phyloP scores from a whole-genome alignment of 2,113 vertebrate genomes.

The Hoplias malabaricus region DNA sequence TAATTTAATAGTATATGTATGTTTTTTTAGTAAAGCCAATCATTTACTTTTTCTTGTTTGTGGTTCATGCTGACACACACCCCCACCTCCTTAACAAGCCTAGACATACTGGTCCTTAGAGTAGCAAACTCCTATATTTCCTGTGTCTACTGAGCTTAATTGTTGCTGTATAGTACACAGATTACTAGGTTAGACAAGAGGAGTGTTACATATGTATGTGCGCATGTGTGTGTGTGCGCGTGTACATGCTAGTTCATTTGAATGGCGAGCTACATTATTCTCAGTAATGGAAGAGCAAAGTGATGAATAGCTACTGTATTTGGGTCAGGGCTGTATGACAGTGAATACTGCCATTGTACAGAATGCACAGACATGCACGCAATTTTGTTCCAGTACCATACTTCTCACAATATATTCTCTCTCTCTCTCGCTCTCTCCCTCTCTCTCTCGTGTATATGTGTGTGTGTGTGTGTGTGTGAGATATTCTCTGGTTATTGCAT shows the following conservation, averaged over 20 bases:
- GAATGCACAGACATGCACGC: slow-evolving; percentile 5
- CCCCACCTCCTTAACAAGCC: no score
- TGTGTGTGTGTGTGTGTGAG: not conserved
- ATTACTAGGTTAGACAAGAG: no score
- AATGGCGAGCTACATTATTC: slow-evolving; percentile 22
- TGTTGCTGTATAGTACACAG: no score
- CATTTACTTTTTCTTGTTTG: no score
- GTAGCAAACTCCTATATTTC: no score
- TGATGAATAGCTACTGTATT: slow-evolving; percentile 37
- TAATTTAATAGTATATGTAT: no score
- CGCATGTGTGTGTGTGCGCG: not conserved
- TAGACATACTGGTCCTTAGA: no score
- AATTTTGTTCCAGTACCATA: not conserved
- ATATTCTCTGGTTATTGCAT: slow-evolving; percentile 4
- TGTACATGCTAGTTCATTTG: slow-evolving; percentile 16
- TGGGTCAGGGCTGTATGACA: slow-evolving; percentile 43
- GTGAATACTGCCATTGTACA: slow-evolving; percentile 33
- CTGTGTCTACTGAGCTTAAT: no score
- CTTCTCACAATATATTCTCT: not conserved
- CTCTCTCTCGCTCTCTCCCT: not conserved
- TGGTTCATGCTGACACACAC: no score
- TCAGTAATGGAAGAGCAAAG: slow-evolving; percentile 28
- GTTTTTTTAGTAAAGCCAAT: no score
- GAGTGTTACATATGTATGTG: no score
- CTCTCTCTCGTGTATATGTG: not conserved